Evolutionary conservation across 2,113 vertebrate species (phyloP), one percentile per base, ranked within the genome.

Genomic region (Epinephelus lanceolatus): DNA sequence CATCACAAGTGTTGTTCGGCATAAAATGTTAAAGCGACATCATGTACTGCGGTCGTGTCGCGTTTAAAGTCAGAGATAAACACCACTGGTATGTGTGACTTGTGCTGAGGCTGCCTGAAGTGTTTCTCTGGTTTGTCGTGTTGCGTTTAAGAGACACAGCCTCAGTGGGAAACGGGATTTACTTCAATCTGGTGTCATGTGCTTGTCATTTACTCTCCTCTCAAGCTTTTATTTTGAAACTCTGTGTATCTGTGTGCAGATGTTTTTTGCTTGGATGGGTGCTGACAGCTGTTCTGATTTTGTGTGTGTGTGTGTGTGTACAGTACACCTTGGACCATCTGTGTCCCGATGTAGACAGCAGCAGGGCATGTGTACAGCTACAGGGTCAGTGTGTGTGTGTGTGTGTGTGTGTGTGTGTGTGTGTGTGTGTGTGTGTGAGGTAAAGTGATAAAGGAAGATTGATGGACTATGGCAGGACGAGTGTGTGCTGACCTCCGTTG

Each of bases 21-120:
- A 80, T 86, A 8, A 91, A 90, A 90, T 70, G 79, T 91, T 89
- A 87, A 88, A 83, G 71, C 1, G 0, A 70, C 57, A 73, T 30
- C 2, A 0, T 81, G 84, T 73, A 14, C 14, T 21, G 53, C 15
- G n/a, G 66, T 23, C 3, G 13, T 4, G 27, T 45, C 21, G 60
- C 40, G 52, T 30, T 40, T 15, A 19, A 30, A 51, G 56, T 42
- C 18, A 11, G 62, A 45, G 40, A 61, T 13, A 15, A 52, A 13
- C 30, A 23, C 53, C 1, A 0, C 13, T 21, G 5, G 42, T 13
- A 2, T 49, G 75, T 66, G 0, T 1, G 30, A 18, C 10, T 21
- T 14, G 47, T 11, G n/a, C 42, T 23, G 4, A 62, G 53, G 18
- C 13, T 14, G 33, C 42, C 25, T 13, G 37, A 62, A 23, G 10